Percentiles rank a stretch among this genome's conserved stretches.
Conservation (phyloP, 1,140 invertebrate genomes). For the Drosophila saltans region DNA sequence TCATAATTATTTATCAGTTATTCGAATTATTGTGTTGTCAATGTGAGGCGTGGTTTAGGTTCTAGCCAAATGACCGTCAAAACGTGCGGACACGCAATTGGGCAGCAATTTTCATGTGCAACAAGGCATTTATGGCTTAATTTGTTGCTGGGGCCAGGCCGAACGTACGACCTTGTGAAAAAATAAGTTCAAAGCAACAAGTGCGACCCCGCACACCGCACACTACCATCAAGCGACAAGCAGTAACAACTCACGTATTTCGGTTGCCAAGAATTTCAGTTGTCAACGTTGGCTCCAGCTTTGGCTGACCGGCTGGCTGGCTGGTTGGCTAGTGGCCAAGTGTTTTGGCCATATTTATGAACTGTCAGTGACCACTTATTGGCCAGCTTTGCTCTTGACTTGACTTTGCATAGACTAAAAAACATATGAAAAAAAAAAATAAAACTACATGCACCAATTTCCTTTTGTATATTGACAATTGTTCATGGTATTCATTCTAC, state of each 20-base stretch:
- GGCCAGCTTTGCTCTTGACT: slow-evolving; percentile 55
- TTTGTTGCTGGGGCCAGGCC: slow-evolving; percentile 58
- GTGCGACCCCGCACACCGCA: slow-evolving; percentile 60
- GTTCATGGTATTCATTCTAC: slow-evolving; percentile 47
- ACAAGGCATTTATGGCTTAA: slow-evolving; percentile 74
- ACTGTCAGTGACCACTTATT: slow-evolving; percentile 67
- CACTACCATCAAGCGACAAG: slow-evolving; percentile 39
- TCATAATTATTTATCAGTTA: slow-evolving; percentile 38
- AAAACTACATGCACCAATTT: slow-evolving; percentile 48
- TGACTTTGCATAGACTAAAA: slow-evolving; percentile 59
- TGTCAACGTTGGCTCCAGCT: slow-evolving; percentile 36
- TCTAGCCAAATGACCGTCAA: slow-evolving; percentile 48
- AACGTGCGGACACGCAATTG: slow-evolving; percentile 71
- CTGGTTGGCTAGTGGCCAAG: slow-evolving; percentile 39
- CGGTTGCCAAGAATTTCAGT: slow-evolving; percentile 57
- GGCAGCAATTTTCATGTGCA: slow-evolving; percentile 67
- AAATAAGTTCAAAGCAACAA: slow-evolving; percentile 80
- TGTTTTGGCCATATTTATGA: slow-evolving; percentile 73
- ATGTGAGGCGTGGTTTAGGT: slow-evolving; percentile 44
- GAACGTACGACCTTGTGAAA: slow-evolving; percentile 72
- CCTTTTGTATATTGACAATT: slow-evolving; percentile 66
- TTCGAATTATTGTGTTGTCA: slow-evolving; percentile 55
- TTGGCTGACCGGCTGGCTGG: not conserved
- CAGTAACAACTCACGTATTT: slow-evolving; percentile 55
- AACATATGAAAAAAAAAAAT: slow-evolving; percentile 1